phyloP scores from a whole-genome alignment of 2,888 invertebrate species.

The Stegophylla sp. region DNA sequence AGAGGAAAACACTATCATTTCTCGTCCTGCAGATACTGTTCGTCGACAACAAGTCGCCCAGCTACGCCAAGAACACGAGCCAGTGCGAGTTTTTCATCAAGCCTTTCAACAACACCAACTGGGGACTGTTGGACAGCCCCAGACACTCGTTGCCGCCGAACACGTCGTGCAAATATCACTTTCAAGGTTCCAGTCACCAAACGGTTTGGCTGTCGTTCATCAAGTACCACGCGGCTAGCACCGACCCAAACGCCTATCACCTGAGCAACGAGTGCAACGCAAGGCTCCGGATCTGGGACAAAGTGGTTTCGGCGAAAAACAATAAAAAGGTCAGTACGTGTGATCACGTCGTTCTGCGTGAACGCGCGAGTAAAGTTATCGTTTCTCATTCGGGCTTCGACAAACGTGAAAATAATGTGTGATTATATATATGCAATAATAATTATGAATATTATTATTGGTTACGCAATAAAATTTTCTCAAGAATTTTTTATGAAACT shows the following conservation, averaged over 20 bases:
- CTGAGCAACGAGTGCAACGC: conserved; percentile 76
- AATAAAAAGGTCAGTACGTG: conserved; percentile 62
- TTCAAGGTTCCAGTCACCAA: conserved; percentile 77
- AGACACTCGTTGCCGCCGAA: conserved; percentile 81
- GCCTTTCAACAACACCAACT: conserved; percentile 74
- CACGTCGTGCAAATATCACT: conserved; percentile 82
- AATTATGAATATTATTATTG: no score
- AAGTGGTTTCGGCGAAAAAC: conserved; percentile 67
- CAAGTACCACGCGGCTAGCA: conserved; percentile 78
- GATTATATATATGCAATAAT: no score
- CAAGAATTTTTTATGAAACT: no score
- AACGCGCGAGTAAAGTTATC: no score
- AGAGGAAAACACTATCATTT: no score
- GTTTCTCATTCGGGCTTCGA: no score
- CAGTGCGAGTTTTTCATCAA: conserved; percentile 80
- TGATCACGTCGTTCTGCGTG: no score
- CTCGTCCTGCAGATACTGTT: conserved; percentile 70
- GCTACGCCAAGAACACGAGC: conserved; percentile 76
- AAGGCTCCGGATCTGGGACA: conserved; percentile 78
- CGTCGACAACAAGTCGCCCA: conserved; percentile 78
- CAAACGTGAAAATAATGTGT: no score
- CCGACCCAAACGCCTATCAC: conserved; percentile 70
- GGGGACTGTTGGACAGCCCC: conserved; percentile 78
- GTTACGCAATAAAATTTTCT: no score
- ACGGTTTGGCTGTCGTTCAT: conserved; percentile 84